A percentile compares a stretch with the other conserved stretches of the same genome.
Evolutionary conservation across 2,888 invertebrate species (phyloP).

Genomic region (Euspilapteryx auroguttella): DNA sequence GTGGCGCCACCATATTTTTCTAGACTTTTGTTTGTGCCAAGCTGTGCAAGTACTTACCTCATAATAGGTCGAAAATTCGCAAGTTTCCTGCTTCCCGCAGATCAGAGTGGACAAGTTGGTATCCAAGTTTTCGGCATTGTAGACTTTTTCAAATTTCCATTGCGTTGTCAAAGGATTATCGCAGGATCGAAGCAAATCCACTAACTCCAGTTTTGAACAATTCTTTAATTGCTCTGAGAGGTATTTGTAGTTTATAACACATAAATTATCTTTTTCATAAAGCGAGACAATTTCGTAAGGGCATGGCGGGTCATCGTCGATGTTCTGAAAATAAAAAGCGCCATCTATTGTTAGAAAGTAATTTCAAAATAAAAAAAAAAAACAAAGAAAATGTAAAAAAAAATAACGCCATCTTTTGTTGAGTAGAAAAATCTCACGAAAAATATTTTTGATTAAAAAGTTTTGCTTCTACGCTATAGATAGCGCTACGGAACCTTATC

Average conservation of each 20-base stretch:
- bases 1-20: too few species aligned
- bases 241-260: slow-evolving; percentile 15
- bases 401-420: too few species aligned
- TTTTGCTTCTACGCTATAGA: too few species aligned
- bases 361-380: too few species aligned
- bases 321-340: slow-evolving; percentile 23
- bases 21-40: too few species aligned
- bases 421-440: too few species aligned
- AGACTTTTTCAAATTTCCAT: slow-evolving; percentile 16
- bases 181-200: slow-evolving; percentile 17
- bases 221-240: slow-evolving; percentile 8
- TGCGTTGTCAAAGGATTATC: slow-evolving; percentile 27
- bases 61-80: slow-evolving; percentile 25
- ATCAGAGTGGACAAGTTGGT: slow-evolving; percentile 12
- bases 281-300: slow-evolving; percentile 26
- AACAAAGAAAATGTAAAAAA: too few species aligned
- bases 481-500: too few species aligned
- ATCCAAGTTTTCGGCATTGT: slow-evolving; percentile 11
- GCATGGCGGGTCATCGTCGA: slow-evolving; percentile 24
- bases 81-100: slow-evolving; percentile 20
- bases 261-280: slow-evolving; percentile 14
- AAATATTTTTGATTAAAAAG: too few species aligned
- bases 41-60: slow-evolving; percentile 17
- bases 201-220: slow-evolving; percentile 16
- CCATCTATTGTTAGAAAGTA: too few species aligned